A percentile compares a stretch with the other conserved stretches of the same genome.
phyloP scores from a whole-genome alignment of 2,113 vertebrate genomes.

The Oreochromis tanganicae region DNA sequence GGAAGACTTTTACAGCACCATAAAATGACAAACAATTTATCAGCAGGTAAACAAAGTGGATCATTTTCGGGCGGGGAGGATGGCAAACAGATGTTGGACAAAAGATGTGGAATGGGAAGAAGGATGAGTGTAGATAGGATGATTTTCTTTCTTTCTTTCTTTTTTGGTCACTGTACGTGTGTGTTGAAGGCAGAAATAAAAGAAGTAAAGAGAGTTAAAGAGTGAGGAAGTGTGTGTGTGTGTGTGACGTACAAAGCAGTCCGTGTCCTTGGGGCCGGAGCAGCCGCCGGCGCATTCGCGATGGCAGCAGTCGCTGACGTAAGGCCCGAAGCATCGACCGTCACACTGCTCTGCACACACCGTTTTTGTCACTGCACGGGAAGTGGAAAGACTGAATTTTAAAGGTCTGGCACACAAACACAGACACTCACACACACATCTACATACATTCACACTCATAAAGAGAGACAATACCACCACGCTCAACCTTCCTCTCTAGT shows the following conservation, averaged over 20 bases:
- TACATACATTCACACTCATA: not conserved
- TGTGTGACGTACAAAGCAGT: slow-evolving; percentile 86
- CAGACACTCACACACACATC: not conserved
- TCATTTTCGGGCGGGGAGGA: not conserved
- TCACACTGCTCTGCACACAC: slow-evolving; percentile 97
- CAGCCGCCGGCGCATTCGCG: slow-evolving; percentile 95
- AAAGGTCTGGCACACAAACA: slow-evolving; percentile 28
- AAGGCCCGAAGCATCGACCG: slow-evolving; percentile 91
- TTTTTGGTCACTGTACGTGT: not conserved
- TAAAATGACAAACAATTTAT: slow-evolving; percentile 52
- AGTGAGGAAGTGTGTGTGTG: not conserved
- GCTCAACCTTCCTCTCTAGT: not conserved
- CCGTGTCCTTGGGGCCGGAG: slow-evolving; percentile 91
- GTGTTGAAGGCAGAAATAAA: not conserved
- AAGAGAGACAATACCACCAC: slow-evolving; percentile 24
- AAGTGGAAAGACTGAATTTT: slow-evolving; percentile 15
- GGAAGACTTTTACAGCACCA: slow-evolving; percentile 22
- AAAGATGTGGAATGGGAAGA: not conserved
- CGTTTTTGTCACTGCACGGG: slow-evolving; percentile 85
- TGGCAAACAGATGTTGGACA: slow-evolving; percentile 15
- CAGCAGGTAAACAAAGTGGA: slow-evolving; percentile 47
- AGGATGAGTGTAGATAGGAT: not conserved
- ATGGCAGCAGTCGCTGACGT: slow-evolving; percentile 95
- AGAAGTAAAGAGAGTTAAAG: not conserved
- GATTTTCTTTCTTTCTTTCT: not conserved